Evolutionary conservation across 2,113 vertebrate species (phyloP), one percentile per base, ranked within the genome.

Genomic region (Periophthalmus modestus): DNA sequence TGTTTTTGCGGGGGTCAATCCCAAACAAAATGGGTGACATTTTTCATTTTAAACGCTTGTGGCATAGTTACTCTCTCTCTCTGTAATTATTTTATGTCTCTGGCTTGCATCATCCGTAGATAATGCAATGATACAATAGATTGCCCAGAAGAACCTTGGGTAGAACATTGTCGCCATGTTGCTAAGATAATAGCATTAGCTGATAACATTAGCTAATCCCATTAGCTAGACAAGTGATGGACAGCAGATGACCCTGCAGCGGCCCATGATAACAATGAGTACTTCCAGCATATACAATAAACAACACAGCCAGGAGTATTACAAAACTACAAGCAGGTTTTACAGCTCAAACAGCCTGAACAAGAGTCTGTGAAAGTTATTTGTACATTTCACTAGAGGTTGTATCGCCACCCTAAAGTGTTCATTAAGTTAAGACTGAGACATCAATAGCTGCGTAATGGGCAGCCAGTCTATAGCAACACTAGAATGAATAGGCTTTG

Each of bases 141-240:
- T 34, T 54, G 54, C 33, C 59, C 59, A 62, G 11, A 12, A 65
- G 65, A 28, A 34, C 15, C 48, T n/a, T 10, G 23, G 28, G 39
- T 24, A 21, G 57, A 9, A 21, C 12, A 7, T 34, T 47, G 61
- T 46, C 18, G 23, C 16, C 52, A 16, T 63, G 39, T 66, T 7
- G 28, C 24, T 36, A 50, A 63, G 46, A 33, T 66, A 50, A 77
- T 80, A 16, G 21, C 18, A 55, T 77, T 66, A 74, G 48, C 48
- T 55, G 52, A 79, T 72, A 24, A 34, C 28, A 68, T 74, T 68
- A 55, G 69, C 63, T 75, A 67, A 79, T 66, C 46, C 36, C 43
- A 73, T 73, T 73, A 71, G 47, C 13, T 11, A 14, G 71, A 68
- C 67, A 58, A 55, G 36, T 78, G 65, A 77, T 33, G 52, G 65